phyloP scores from a whole-genome alignment of 2,113 vertebrate species.

The Setophaga coronata region DNA sequence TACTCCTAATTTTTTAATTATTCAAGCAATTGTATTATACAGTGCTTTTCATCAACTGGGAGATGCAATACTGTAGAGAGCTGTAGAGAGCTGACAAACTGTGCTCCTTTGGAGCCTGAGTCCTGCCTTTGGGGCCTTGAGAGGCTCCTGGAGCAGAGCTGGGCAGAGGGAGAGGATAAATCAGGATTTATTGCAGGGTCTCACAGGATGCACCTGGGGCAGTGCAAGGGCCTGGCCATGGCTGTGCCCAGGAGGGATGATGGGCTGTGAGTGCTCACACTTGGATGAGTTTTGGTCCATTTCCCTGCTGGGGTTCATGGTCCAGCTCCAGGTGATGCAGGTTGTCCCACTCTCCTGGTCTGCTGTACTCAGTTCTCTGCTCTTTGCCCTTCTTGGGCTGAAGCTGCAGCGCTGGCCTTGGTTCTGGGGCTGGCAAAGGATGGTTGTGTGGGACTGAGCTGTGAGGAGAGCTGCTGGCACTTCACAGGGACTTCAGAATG shows the following conservation, averaged over 20 bases:
- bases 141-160: neutral
- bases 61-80: neutral
- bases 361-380: neutral
- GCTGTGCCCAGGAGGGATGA: neutral
- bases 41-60: neutral
- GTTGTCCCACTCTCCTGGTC: no score
- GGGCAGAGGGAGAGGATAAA: neutral
- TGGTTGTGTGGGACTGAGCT: neutral
- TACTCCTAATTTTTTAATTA: neutral
- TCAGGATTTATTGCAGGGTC: neutral
- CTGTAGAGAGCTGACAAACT: neutral
- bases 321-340: neutral
- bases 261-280: rapidly evolving
- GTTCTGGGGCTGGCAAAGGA: neutral
- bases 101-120: neutral
- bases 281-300: no score
- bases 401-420: rapidly evolving
- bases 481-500: neutral
- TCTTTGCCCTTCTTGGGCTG: neutral
- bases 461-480: neutral
- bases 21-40: neutral
- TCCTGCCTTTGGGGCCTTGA: neutral
- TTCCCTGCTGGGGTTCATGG: neutral
- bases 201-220: neutral
- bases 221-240: neutral